Base-by-base conservation (phyloP, 2,888 invertebrate species). In the Alviniconcha strummeri region DNA sequence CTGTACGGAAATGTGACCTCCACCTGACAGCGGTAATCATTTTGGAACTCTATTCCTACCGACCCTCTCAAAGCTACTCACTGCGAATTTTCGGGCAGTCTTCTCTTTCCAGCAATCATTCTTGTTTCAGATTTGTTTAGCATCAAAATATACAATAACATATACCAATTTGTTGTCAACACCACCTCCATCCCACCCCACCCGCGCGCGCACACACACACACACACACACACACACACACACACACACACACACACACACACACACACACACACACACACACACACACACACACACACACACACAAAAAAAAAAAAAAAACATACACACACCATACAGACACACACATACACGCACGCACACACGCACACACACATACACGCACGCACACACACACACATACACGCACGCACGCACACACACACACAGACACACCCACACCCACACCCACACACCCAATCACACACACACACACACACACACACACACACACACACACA, bases 211-310 rank as follows among this genome's bases (percentile, higher is more conserved):
- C 72, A 19, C 72, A 72, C 72, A 19, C 72, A 72, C 72, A 19
- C 72, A 72, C 72, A 19, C 72, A 72, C 72, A 72, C 72, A 72
- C 72, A 72, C 72, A 72, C 72, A 72, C 72, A 72, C 72, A 72
- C 72, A 72, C 72, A 72, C 72, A 72, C 72, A 72, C 72, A 72
- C 72, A 72, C 72, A 72, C 72, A 11, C 11, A 8, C 72, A 72
- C 36, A 36, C 9, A 11, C 11, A 11, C 11, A 72, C 72, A 72
- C 36, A 36, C 36, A 72, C 9, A 11, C 11, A 11, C 11, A 72
- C 72, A 72, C 36, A 36, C 36, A 72, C 72, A 19, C 72, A 72
- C 72, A 19, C 72, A 72, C 72, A 19, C 72, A 72, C 72, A 19
- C 72, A 72, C 72, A 72, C 72, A 72, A 72, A 11, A 72, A 7